phyloP scores from a whole-genome alignment of 1,140 invertebrate species.

The Drosophila littoralis region DNA sequence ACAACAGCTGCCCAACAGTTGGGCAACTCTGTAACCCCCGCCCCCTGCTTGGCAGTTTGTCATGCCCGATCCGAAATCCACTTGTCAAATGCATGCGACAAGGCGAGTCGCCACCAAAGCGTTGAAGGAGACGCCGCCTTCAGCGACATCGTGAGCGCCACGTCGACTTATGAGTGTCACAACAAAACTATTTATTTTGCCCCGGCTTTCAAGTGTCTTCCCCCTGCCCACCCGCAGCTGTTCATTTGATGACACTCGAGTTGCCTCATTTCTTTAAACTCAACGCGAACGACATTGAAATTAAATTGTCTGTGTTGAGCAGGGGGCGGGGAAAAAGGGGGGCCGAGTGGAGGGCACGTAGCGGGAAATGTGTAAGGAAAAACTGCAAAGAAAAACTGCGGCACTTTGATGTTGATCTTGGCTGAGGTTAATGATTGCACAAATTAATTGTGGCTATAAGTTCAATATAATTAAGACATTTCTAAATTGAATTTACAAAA shows the following conservation, averaged over 20 bases:
- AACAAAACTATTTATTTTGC: conserved; percentile 52
- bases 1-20: conserved; percentile 43
- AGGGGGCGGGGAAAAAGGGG: neutral
- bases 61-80: conserved; percentile 33
- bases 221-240: neutral
- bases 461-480: conserved; percentile 8
- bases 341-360: neutral
- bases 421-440: conserved; percentile 29
- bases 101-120: conserved; percentile 26
- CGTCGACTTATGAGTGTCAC: conserved; percentile 52
- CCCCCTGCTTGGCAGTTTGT: conserved; percentile 15
- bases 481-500: neutral
- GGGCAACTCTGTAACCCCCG: neutral
- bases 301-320: conserved; percentile 44
- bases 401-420: conserved; percentile 20
- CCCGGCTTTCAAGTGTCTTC: neutral
- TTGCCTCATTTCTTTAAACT: conserved; percentile 41
- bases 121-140: conserved; percentile 28
- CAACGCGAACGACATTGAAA: conserved; percentile 43
- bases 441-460: conserved; percentile 20
- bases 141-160: conserved; percentile 16
- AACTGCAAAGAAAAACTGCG: conserved; percentile 21
- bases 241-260: conserved; percentile 26
- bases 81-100: conserved; percentile 42
- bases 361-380: conserved; percentile 9